phyloP scores from a whole-genome alignment of 2,797 vertebrate genomes.

The Poecilia gillii region DNA sequence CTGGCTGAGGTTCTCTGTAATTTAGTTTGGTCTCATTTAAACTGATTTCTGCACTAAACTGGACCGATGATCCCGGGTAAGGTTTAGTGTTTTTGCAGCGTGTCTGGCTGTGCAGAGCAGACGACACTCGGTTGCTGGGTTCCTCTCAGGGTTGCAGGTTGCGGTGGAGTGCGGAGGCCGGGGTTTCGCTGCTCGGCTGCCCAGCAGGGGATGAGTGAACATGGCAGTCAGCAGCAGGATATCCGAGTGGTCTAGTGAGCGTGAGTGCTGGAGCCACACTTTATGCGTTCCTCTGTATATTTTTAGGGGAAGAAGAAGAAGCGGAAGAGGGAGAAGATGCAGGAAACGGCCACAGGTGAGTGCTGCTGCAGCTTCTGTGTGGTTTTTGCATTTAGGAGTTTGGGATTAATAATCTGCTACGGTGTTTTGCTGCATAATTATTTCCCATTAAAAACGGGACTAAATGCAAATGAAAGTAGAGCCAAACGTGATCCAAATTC shows the following conservation, averaged over 20 bases:
- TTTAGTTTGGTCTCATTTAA: too few species aligned
- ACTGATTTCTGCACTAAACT: too few species aligned
- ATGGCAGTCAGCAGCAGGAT: slow-evolving; percentile 79
- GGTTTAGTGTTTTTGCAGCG: background rate
- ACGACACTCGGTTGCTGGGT: slow-evolving; percentile 13
- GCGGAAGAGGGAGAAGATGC: slow-evolving; percentile 99
- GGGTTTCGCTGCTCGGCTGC: slow-evolving; percentile 71
- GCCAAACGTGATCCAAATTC: background rate
- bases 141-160: slow-evolving; percentile 64
- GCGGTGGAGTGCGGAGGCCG: slow-evolving; percentile 58
- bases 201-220: slow-evolving; percentile 82
- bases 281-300: slow-evolving; percentile 83
- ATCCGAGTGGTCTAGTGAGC: slow-evolving; percentile 82
- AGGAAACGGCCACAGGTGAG: slow-evolving; percentile 94
- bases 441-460: background rate
- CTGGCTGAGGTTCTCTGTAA: too few species aligned
- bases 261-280: slow-evolving; percentile 85
- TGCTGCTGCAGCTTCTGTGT: background rate
- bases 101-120: background rate
- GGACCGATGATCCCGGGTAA: too few species aligned
- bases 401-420: slow-evolving; percentile 1
- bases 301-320: slow-evolving; percentile 99
- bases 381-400: slow-evolving; percentile 14
- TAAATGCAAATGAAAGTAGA: slow-evolving; percentile 8
- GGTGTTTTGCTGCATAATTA: background rate